Base-by-base conservation (phyloP, 2,888 invertebrate species). In the Timema podura region DNA sequence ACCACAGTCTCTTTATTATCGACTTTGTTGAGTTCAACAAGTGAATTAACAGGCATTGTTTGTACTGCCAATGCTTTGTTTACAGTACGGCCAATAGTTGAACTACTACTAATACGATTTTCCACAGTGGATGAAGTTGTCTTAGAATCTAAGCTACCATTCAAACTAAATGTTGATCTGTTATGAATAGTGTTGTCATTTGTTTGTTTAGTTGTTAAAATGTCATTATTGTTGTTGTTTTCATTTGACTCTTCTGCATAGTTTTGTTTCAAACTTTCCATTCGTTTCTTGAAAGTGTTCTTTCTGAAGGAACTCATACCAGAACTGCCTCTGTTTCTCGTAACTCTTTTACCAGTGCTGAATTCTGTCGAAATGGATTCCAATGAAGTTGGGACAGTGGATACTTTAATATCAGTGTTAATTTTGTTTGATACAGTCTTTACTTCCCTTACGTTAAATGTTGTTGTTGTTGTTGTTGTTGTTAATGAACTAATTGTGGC, bases 201-300 rank as follows among this genome's bases (percentile, higher is more conserved):
- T 79, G 77, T 57, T 78, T 78, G 6, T 30, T 30, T 30, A 30
- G 30, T 30, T 30, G 30, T 30, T 30, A 30, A 54, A 6, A 48
- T 67, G 16, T 46, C 11, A 64, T 57, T 65, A 47, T 65, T 65
- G 10, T 69, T 69, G 9, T 68, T 64, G 45, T 61, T 48, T n/a
- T 64, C 51, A 49, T 9, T 10, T 7, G 64, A 16, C 48, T 59
- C 45, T 54, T 67, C 54, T 9, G 45, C 57, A 15, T 70, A 65
- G 15, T 80, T 80, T 69, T 80, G 79, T 15, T 82, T 81, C 45
- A 83, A 74, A 10, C 78, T 79, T 15, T 82, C 81, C 82, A 82
- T 82, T 73, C 82, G 82, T 65, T 78, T 79, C 73, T 81, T 81
- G 72, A 83, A 82, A 5, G 81, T 81, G 61, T 80, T 80, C 72